Conservation (phyloP, 2,113 vertebrate genomes). For the Limanda limanda region DNA sequence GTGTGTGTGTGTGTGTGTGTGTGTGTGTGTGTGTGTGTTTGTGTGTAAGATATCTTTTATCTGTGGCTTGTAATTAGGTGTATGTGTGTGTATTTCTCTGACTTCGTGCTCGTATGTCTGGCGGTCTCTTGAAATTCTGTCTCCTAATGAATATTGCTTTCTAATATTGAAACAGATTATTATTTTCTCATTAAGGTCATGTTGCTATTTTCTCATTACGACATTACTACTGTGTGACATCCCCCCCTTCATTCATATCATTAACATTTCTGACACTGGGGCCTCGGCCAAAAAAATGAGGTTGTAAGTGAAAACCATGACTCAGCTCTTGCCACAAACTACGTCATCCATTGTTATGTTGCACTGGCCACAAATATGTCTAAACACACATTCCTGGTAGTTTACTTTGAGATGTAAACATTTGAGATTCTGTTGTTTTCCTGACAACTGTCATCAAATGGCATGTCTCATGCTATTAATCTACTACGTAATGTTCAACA, state of each 20-base stretch:
- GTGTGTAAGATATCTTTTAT: neutral
- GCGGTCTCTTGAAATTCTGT: neutral
- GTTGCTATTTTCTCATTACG: neutral
- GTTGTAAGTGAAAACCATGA: neutral
- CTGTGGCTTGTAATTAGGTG: constrained; percentile 11
- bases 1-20: constrained; percentile 8
- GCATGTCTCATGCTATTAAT: neutral
- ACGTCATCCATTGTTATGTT: neutral
- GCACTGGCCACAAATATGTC: neutral
- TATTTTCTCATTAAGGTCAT: too few species aligned
- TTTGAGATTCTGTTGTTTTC: neutral
- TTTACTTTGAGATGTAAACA: neutral
- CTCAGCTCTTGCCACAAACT: neutral
- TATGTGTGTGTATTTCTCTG: constrained; percentile 5
- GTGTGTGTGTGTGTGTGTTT: constrained; percentile 20
- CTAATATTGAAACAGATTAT: neutral
- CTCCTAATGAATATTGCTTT: neutral
- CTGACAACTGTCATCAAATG: neutral
- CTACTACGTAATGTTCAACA: too few species aligned
- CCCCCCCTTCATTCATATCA: neutral
- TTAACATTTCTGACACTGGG: neutral
- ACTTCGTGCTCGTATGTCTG: neutral
- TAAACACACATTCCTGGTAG: neutral
- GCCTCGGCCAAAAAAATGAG: neutral
- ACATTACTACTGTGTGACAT: neutral